Percentiles rank a stretch among this genome's conserved stretches.
phyloP scores from a whole-genome alignment of 2,797 vertebrate species.

The Phataginus tricuspis region DNA sequence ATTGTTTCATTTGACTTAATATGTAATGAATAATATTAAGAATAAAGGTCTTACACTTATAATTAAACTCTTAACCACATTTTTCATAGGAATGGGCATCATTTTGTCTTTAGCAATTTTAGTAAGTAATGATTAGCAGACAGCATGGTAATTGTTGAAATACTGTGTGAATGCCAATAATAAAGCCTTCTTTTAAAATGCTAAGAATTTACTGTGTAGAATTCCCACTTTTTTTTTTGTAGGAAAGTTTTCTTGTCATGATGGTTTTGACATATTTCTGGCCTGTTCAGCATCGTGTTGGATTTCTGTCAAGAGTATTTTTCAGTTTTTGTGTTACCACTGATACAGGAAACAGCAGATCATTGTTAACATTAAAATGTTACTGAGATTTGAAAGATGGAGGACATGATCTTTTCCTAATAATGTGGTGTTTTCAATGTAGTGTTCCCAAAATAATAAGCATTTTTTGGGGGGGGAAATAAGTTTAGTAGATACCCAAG shows the following conservation, averaged over 20 bases:
- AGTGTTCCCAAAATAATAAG: conserved; percentile 56
- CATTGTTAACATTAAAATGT: conserved; percentile 24
- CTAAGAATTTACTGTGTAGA: background rate
- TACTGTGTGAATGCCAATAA: background rate
- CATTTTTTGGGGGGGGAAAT: conserved; percentile 61
- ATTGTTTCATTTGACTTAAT: conserved; percentile 24
- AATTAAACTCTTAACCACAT: background rate
- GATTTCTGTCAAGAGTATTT: conserved; percentile 27
- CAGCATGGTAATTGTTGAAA: background rate
- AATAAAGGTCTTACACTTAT: background rate
- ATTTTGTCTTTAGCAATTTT: background rate
- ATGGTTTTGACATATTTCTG: background rate
- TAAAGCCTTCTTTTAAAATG: conserved; percentile 4
- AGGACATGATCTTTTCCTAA: background rate
- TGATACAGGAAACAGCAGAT: background rate
- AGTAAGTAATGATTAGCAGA: background rate
- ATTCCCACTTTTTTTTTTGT: background rate
- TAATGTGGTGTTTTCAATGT: background rate
- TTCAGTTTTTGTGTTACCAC: conserved; percentile 39
- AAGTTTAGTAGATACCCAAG: conserved; percentile 75
- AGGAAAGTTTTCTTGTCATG: background rate
- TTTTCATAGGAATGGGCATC: background rate
- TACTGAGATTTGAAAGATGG: conserved; percentile 25
- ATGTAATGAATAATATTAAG: conserved; percentile 17
- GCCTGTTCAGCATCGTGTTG: background rate